Evolutionary conservation across 35 echinoderm and acorn worm genomes (phyloP), one percentile per base, ranked within the genome.

Genomic region (Apostichopus californicus): DNA sequence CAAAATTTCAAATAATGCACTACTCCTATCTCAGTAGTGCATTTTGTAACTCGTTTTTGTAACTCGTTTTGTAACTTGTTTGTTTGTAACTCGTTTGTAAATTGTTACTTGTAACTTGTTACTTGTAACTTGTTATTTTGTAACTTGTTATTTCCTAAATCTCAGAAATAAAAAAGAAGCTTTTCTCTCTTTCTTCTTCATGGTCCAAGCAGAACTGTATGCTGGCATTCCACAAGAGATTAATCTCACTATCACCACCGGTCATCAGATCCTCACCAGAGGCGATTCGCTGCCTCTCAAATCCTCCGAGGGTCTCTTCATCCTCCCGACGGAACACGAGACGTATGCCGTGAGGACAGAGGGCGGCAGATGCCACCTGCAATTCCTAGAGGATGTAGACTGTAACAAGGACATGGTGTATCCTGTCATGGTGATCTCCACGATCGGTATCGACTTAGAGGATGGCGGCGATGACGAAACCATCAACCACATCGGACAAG

Each of bases 171-270:
- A 46, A 46, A 46, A 46, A 46, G 0, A 28, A 46, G 34, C 34
- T 46, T 46, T 46, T 46, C 34, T 46, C 34, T 46, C 34, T 46
- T 46, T 46, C 11, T 68, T 68, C 9, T 11, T 8, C 9, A 11
- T 68, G 11, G 11, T 14, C 18, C 64, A 68, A 68, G 6, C 87
- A 94, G 91, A 90, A 53, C 66, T 98, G 9, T 90, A 93, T 70
- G 90, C 91, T 59, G 97, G 97, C 54, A 88, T 98, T 77, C 97
- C 91, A 12, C 94, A 98, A 80, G 87, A 91, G 9, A 84, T 98
- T 14, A 80, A 63, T 64, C 20, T 98, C 9, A 78, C 63, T 56
- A 84, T 98, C 8, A 93, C 94, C 4, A 96, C 97, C 25, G 95
- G 95, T 12, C 79, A 93, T 83, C 92, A 90, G 87, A 71, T 91